A percentile compares a stretch with the other conserved stretches of the same genome.
Conservation (phyloP, 2,113 vertebrate genomes). For the Mastomys natalensis region DNA sequence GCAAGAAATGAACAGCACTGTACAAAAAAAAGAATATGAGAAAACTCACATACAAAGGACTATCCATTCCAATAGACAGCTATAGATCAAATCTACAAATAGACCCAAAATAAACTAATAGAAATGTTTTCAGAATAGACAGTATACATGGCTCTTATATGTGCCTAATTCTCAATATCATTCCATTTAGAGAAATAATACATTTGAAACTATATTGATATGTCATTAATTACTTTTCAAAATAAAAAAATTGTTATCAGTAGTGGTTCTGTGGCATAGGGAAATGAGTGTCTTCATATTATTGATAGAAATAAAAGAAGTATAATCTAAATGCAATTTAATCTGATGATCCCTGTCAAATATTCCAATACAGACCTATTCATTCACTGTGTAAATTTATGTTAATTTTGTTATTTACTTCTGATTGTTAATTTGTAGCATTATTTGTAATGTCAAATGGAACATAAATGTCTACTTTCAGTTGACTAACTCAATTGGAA, state of each 20-base stretch:
- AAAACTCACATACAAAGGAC: background rate
- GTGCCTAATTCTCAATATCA: background rate
- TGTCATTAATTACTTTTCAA: background rate
- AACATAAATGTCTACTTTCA: background rate
- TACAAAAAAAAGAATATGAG: background rate
- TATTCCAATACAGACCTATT: background rate
- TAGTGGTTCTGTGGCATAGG: background rate
- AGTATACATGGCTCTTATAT: background rate
- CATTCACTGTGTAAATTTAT: background rate
- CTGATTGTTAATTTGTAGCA: background rate
- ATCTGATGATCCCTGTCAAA: background rate
- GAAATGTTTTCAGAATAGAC: background rate
- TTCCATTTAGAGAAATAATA: background rate
- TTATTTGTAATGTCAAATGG: conserved; percentile 21
- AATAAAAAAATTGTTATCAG: background rate
- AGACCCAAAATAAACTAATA: background rate
- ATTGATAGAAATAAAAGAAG: background rate
- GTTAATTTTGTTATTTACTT: background rate
- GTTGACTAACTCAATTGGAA: background rate
- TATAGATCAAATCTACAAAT: background rate
- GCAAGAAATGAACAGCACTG: background rate
- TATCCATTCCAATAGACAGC: background rate
- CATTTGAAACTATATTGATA: background rate
- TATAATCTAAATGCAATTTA: background rate
- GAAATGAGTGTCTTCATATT: background rate